Base-by-base conservation (phyloP, 2,113 vertebrate species). In the Zootoca vivipara region DNA sequence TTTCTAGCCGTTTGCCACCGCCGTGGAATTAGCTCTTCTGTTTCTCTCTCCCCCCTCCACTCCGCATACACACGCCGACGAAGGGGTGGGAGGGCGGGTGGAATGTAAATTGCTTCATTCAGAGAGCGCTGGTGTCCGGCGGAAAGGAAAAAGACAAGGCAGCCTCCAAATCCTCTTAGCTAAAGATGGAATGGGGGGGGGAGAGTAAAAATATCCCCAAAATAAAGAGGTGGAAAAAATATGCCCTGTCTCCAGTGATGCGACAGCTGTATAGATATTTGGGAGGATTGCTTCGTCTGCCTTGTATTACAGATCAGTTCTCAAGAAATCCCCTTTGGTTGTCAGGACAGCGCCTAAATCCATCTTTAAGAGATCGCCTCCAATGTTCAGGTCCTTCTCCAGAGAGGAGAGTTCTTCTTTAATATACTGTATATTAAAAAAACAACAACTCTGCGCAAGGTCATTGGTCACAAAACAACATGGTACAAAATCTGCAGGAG, bases 371-470 rank as follows among this genome's bases (percentile, higher is more conserved):
- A 93, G 94, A 91, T 90, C 81, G 92, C 91, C 93, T 95, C 62
- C 67, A 92, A 94, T 90, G 93, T 95, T 96, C 95, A 84, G 91
- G 92, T 91, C 89, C 92, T 95, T 92, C 92, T 96, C 93, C 67
- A 33, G 91, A 94, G 94, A 91, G 90, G 92, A 94, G 92, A 92
- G 93, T 94, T 92, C 96, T 95, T 96, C 90, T 90, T 93, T 87
- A 87, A 81, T 83, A 92, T 91, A 92, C 96, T 1, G n/a, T 12
- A 15, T 5, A 12, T 2, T 22, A 18, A 35, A 16, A 28, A 5
- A 62, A 30, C 3, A 94, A 3, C 91, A 96, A 97, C 97, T 97
- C 96, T 97, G 96, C 96, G 96, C 97, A 97, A 97, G 97, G 97
- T 97, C 97, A 97, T 96, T 95, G 96, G 96, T 97, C 96, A 95